These are phyloP conservation scores for Pristionchus mayeri DNA, from an alignment of 2,888 invertebrate genomes.

Conservation along the genomic window DNA sequence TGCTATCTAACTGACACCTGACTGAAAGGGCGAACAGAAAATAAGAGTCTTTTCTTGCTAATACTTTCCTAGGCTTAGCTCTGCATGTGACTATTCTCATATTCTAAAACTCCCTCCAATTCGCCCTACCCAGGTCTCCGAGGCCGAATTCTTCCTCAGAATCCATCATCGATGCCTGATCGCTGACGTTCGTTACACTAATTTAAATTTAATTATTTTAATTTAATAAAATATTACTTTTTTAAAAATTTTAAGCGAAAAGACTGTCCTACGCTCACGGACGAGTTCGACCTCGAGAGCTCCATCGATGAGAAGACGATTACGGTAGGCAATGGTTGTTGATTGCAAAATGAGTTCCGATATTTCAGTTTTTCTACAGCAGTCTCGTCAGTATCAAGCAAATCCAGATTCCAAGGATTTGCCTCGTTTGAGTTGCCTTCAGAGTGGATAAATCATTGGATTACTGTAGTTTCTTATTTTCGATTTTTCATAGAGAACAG, in stretches of 20 bases:
- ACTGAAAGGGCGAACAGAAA: too few relatives aligned
- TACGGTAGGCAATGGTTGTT: background rate
- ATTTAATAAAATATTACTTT: background rate
- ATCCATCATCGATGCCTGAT: slow-evolving; percentile 16
- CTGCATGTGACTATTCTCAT: too few relatives aligned
- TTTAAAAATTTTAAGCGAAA: background rate
- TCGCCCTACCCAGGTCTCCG: background rate
- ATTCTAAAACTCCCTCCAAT: too few relatives aligned
- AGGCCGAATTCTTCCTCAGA: slow-evolving; percentile 8
- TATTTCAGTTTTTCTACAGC: background rate
- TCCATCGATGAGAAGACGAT: background rate
- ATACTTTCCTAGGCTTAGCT: too few relatives aligned
- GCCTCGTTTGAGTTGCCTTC: background rate
- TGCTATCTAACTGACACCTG: too few relatives aligned
- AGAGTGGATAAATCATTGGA: too few relatives aligned
- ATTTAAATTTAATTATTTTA: background rate
- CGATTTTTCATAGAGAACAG: too few relatives aligned
- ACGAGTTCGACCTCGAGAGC: slow-evolving; percentile 2
- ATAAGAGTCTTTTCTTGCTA: too few relatives aligned
- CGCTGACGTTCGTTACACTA: background rate
- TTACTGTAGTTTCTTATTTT: too few relatives aligned
- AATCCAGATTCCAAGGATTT: background rate
- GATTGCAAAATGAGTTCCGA: background rate
- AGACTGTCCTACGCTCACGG: background rate
- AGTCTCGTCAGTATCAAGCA: background rate